These are phyloP conservation scores for Pherbina coryleti DNA, from an alignment of 2,888 invertebrate genomes.

Conservation along the genomic window DNA sequence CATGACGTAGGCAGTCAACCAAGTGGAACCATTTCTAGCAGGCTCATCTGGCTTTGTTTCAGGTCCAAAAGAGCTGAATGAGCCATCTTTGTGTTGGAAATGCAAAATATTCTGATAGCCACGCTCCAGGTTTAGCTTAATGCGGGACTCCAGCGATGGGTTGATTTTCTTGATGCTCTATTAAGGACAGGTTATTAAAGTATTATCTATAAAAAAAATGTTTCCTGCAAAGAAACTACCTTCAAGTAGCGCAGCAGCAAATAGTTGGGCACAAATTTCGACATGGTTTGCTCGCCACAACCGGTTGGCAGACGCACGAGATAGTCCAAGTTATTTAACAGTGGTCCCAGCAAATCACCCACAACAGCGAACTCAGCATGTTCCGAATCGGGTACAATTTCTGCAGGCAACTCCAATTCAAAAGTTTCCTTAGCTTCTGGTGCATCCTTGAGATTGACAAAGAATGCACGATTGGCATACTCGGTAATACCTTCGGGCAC, in stretches of 20 bases:
- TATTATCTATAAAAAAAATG: neutral
- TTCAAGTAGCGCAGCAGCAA: constrained; percentile 85
- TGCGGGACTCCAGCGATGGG: constrained; percentile 75
- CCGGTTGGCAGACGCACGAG: constrained; percentile 77
- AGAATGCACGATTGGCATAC: constrained; percentile 78
- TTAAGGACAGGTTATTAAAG: constrained; percentile 46
- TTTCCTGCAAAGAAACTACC: constrained; percentile 70
- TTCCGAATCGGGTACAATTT: constrained; percentile 76
- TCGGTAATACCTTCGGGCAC: constrained; percentile 86
- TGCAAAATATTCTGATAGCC: constrained; percentile 93
- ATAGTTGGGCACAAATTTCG: constrained; percentile 77
- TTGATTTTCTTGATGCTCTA: constrained; percentile 73
- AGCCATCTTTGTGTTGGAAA: constrained; percentile 87
- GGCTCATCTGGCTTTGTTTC: constrained; percentile 60
- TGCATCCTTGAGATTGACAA: constrained; percentile 78
- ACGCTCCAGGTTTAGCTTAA: constrained; percentile 75
- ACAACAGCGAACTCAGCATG: constrained; percentile 73
- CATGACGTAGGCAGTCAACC: constrained; percentile 87
- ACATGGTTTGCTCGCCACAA: constrained; percentile 83
- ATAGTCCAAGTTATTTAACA: constrained; percentile 75
- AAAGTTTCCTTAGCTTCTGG: constrained; percentile 74
- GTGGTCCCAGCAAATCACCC: constrained; percentile 75
- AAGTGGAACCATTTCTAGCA: constrained; percentile 75
- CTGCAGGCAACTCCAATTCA: constrained; percentile 81
- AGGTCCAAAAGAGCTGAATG: constrained; percentile 86